Conservation (phyloP, 2,797 vertebrate species). For the Luscinia megarhynchos region DNA sequence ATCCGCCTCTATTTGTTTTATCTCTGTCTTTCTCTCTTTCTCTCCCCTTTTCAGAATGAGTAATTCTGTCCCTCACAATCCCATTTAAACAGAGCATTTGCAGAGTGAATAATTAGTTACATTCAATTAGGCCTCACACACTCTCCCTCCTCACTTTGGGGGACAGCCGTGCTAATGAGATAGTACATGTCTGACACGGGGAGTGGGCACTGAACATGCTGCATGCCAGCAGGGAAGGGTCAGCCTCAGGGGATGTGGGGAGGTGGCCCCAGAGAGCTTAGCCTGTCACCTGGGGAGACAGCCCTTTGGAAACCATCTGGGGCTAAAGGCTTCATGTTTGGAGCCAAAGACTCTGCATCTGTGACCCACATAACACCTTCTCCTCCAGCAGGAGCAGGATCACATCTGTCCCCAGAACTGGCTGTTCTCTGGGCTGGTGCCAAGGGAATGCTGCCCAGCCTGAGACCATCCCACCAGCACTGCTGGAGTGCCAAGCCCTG, state of each 20-base stretch:
- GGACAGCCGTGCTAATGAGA: constrained; percentile 67
- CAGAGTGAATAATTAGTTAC: constrained; percentile 81
- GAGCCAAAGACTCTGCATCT: not conserved
- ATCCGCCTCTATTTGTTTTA: constrained; percentile 77
- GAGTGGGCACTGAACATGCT: not conserved
- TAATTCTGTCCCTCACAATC: constrained; percentile 81
- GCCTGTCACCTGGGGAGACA: not conserved
- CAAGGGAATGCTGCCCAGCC: not conserved
- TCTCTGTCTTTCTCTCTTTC: constrained; percentile 69
- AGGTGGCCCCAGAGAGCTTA: not conserved
- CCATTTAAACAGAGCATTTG: constrained; percentile 76
- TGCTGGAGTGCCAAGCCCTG: accelerated
- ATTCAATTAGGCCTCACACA: constrained; percentile 75
- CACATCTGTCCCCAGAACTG: not conserved
- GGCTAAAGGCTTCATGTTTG: not conserved
- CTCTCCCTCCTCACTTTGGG: constrained; percentile 70
- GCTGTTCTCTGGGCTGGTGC: not conserved
- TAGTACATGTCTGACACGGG: constrained; percentile 5
- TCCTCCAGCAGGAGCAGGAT: accelerated
- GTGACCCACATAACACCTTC: not conserved
- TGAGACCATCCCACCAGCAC: not conserved
- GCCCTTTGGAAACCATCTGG: not conserved
- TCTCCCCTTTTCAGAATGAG: constrained; percentile 74
- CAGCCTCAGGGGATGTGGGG: not conserved
- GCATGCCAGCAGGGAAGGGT: not conserved